Evolutionary conservation across 2,888 invertebrate species (phyloP).

Genomic region (Drosophila gaucha): DNA sequence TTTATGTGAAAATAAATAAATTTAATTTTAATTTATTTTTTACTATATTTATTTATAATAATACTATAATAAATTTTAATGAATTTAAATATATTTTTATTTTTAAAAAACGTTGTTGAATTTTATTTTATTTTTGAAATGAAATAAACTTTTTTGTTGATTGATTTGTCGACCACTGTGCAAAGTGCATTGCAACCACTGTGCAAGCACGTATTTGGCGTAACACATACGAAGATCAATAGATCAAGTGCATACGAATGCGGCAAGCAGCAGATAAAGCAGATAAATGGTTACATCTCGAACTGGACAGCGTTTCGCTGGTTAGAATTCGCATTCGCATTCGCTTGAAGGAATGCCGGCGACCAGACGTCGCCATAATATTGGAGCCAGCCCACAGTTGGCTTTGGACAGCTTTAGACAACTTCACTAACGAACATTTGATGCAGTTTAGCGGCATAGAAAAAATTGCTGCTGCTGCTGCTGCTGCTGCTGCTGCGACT

Average conservation of each 20-base stretch:
- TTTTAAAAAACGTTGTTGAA: too few relatives aligned
- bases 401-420: constrained; percentile 25
- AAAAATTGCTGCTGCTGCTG: constrained; percentile 4
- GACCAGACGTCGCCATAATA: constrained; percentile 71
- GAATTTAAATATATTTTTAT: too few relatives aligned
- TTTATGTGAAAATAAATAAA: too few relatives aligned
- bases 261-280: constrained; percentile 38
- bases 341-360: constrained; percentile 64
- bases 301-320: constrained; percentile 49
- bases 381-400: constrained; percentile 34
- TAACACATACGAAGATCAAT: constrained; percentile 75
- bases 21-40: too few relatives aligned
- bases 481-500: not conserved
- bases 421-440: constrained; percentile 43
- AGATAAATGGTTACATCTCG: constrained; percentile 74
- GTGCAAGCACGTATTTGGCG: constrained; percentile 38
- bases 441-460: constrained; percentile 53
- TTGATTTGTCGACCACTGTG: not conserved
- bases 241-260: constrained; percentile 75
- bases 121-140: too few relatives aligned
- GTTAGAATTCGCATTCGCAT: constrained; percentile 30
- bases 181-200: not conserved
- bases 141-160: not conserved
- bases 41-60: too few relatives aligned
- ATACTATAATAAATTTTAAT: too few relatives aligned